Conservation (phyloP, 2,888 invertebrate genomes). For the Agapetus fuscipes region DNA sequence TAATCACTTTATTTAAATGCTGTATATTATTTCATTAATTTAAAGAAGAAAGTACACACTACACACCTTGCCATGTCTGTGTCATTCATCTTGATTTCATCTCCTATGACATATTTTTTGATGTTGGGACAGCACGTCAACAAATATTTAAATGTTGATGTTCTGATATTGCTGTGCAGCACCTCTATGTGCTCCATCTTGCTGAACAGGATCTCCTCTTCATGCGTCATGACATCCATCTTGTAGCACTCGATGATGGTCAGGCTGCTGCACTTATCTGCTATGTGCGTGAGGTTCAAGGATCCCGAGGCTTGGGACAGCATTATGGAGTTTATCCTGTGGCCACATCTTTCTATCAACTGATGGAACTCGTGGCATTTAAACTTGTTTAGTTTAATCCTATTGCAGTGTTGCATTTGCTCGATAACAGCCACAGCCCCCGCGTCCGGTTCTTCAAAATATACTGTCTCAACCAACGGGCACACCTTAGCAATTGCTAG, state of each 20-base stretch:
- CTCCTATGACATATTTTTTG: slow-evolving; percentile 54
- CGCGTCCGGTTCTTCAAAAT: slow-evolving; percentile 52
- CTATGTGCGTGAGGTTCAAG: slow-evolving; percentile 49
- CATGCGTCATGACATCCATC: slow-evolving; percentile 50
- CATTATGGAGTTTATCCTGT: slow-evolving; percentile 46
- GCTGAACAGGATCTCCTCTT: slow-evolving; percentile 47
- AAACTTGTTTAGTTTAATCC: slow-evolving; percentile 54
- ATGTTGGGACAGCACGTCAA: slow-evolving; percentile 51
- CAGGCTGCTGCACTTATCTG: slow-evolving; percentile 49
- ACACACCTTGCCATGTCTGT: slow-evolving; percentile 56
- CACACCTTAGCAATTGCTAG: slow-evolving; percentile 51
- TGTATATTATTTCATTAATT: too few species aligned
- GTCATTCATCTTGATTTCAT: slow-evolving; percentile 55
- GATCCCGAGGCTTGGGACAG: slow-evolving; percentile 48
- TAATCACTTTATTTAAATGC: too few species aligned
- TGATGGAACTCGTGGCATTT: slow-evolving; percentile 51
- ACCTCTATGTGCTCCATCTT: slow-evolving; percentile 57
- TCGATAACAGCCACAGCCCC: slow-evolving; percentile 44
- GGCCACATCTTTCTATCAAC: slow-evolving; percentile 45
- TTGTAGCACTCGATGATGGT: slow-evolving; percentile 57
- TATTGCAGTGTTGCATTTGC: slow-evolving; percentile 39
- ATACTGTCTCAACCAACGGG: slow-evolving; percentile 53
- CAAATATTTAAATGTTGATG: slow-evolving; percentile 48
- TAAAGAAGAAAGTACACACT: too few species aligned
- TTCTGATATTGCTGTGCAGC: slow-evolving; percentile 51